These are phyloP conservation scores for Octonoba sinensis DNA, from an alignment of 2,888 invertebrate genomes.

Conservation along the genomic window DNA sequence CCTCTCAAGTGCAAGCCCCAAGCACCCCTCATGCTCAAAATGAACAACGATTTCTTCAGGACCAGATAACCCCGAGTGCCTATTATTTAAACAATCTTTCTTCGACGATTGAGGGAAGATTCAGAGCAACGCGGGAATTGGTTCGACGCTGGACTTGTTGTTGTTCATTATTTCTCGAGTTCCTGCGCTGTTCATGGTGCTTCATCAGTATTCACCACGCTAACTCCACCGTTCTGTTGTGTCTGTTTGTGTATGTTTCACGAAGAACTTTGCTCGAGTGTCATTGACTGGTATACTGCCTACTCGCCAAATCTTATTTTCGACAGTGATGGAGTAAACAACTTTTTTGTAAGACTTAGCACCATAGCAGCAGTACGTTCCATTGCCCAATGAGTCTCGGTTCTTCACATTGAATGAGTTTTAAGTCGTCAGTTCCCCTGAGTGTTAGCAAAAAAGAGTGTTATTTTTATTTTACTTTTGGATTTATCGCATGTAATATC, in stretches of 20 bases:
- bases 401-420: too few species aligned
- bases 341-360: too few species aligned
- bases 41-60: slow-evolving; percentile 65
- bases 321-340: too few species aligned
- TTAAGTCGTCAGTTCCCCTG: too few species aligned
- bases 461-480: too few species aligned
- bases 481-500: too few species aligned
- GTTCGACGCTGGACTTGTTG: slow-evolving; percentile 11
- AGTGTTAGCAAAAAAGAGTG: too few species aligned
- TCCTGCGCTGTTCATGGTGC: slow-evolving; percentile 55
- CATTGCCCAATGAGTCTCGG: too few species aligned
- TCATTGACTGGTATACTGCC: too few species aligned
- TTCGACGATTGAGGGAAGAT: not conserved
- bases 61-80: slow-evolving; percentile 22
- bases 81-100: not conserved
- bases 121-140: not conserved
- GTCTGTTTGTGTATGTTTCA: not conserved
- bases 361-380: too few species aligned
- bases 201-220: slow-evolving; percentile 52
- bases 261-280: not conserved
- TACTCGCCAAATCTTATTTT: too few species aligned
- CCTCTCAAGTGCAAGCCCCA: slow-evolving; percentile 77
- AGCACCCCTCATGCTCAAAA: slow-evolving; percentile 66
- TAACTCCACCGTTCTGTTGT: slow-evolving; percentile 3
- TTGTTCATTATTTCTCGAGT: slow-evolving; percentile 24